Percentiles rank a stretch among this genome's conserved stretches.
Evolutionary conservation across 2,797 vertebrate genomes (phyloP).

Genomic region (Scolopax rusticola): DNA sequence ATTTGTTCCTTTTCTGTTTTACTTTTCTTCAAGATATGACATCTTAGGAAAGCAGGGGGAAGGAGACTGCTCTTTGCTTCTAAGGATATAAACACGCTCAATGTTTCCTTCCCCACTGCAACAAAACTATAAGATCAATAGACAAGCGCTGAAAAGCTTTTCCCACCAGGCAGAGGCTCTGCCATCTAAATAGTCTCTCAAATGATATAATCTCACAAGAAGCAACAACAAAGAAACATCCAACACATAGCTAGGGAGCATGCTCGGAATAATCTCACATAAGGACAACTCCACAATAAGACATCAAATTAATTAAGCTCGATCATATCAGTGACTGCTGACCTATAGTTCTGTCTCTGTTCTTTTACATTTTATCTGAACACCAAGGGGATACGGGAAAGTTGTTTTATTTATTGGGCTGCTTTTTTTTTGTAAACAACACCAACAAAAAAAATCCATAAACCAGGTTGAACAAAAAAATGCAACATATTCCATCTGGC

Average conservation of each 20-base stretch:
- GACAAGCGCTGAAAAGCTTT: conserved; percentile 75
- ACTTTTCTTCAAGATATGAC: conserved; percentile 79
- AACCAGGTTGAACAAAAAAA: not conserved
- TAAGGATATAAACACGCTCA: conserved; percentile 63
- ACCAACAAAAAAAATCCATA: not conserved
- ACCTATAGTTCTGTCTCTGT: not conserved
- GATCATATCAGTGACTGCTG: conserved; percentile 32
- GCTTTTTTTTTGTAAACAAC: not conserved
- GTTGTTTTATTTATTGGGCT: not conserved
- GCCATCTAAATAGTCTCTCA: conserved; percentile 69
- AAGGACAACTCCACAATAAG: not conserved
- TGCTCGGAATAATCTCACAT: not conserved
- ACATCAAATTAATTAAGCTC: conserved; percentile 68
- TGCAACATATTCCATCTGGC: not conserved
- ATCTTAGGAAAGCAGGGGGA: conserved; percentile 67
- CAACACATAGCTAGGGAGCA: not conserved
- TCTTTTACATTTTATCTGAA: conserved; percentile 48
- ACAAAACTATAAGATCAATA: conserved; percentile 76
- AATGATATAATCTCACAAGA: conserved; percentile 67
- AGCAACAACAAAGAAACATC: conserved; percentile 55
- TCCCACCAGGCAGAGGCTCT: conserved; percentile 69
- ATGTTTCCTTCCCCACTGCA: conserved; percentile 69
- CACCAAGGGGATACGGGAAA: not conserved
- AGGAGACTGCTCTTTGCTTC: conserved; percentile 71
- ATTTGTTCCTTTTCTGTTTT: conserved; percentile 78